Conservation (phyloP, 1,140 invertebrate species). For the Drosophila fuyamai region DNA sequence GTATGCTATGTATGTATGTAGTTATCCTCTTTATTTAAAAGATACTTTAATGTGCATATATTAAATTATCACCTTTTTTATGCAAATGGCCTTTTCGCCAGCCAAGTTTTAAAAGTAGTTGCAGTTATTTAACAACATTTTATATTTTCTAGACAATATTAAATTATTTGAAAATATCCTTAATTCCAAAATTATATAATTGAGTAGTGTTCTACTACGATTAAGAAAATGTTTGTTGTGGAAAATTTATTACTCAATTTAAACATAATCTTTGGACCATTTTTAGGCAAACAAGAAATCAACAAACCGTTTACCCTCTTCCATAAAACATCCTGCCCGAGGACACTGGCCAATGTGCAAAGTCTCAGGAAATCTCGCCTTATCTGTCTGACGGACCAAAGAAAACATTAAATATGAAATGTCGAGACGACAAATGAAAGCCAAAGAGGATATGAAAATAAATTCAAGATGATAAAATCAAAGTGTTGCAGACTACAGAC, state of each 20-base stretch:
- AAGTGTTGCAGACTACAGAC: slow-evolving; percentile 16
- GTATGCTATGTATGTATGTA: too few species aligned
- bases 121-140: too few species aligned
- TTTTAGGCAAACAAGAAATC: slow-evolving; percentile 3
- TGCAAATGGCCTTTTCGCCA: too few species aligned
- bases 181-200: too few species aligned
- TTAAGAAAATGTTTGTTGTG: neutral
- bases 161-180: too few species aligned
- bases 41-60: neutral
- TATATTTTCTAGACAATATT: too few species aligned
- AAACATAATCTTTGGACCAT: neutral
- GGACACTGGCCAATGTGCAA: neutral
- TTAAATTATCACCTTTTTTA: too few species aligned
- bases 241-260: slow-evolving; percentile 7
- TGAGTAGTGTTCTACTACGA: too few species aligned
- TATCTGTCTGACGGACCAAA: slow-evolving; percentile 6
- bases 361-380: slow-evolving; percentile 13
- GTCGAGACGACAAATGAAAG: slow-evolving; percentile 34
- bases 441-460: slow-evolving; percentile 20
- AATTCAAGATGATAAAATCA: slow-evolving; percentile 33
- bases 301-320: neutral
- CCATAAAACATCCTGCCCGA: neutral
- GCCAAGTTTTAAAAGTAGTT: too few species aligned
- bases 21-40: neutral
- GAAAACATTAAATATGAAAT: slow-evolving; percentile 25